phyloP scores from a whole-genome alignment of 2,113 vertebrate species.

The Mustelus asterias region DNA sequence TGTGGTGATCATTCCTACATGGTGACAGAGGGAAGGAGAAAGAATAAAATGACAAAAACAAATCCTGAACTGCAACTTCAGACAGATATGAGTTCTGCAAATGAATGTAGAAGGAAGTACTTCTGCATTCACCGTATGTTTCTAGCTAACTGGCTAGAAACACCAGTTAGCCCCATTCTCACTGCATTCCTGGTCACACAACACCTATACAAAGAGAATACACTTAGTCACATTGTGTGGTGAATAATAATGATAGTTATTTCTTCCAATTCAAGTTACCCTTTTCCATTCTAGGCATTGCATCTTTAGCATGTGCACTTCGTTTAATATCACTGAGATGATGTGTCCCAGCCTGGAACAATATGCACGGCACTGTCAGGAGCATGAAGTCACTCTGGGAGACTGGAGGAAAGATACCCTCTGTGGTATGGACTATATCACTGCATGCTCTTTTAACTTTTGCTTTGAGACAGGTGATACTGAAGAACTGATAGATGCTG shows the following conservation, averaged over 20 bases:
- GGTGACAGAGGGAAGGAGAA: background rate
- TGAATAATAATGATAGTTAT: background rate
- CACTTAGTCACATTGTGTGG: background rate
- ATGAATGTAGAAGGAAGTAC: no score
- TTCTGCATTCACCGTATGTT: no score
- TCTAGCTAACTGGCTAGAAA: no score
- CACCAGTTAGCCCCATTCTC: background rate
- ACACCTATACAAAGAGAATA: background rate
- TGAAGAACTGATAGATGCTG: background rate
- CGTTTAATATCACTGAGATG: conserved; percentile 39
- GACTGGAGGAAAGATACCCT: conserved; percentile 47
- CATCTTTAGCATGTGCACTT: conserved; percentile 46
- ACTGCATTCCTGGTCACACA: no score
- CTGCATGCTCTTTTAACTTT: background rate
- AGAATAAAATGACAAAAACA: background rate
- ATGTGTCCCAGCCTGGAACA: conserved; percentile 50
- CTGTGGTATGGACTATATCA: conserved; percentile 43
- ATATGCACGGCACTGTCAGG: conserved; percentile 49
- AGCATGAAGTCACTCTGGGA: conserved; percentile 43
- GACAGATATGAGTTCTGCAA: background rate
- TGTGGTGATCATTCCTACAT: background rate
- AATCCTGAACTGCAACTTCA: background rate
- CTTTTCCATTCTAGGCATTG: conserved; percentile 46
- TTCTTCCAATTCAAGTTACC: background rate
- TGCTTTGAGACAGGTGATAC: background rate